phyloP scores from a whole-genome alignment of 2,888 invertebrate species.

The Ochropleura leucogaster region DNA sequence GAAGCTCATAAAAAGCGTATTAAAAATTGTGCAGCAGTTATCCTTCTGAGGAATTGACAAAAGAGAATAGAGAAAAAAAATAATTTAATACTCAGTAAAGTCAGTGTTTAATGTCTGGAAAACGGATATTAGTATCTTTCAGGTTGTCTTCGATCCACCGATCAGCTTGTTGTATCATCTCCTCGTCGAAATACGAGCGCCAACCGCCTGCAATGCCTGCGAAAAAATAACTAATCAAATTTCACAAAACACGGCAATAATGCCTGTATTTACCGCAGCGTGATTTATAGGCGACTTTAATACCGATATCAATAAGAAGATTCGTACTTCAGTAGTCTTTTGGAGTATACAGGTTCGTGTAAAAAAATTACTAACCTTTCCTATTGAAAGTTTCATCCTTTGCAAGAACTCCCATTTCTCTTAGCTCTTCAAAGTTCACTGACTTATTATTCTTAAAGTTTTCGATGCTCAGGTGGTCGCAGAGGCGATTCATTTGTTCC shows the following conservation, averaged over 20 bases:
- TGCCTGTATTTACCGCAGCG: too few relatives aligned
- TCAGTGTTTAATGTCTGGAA: slow-evolving; percentile 77
- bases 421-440: slow-evolving; percentile 58
- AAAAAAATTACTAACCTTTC: slow-evolving; percentile 54
- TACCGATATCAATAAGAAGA: too few relatives aligned
- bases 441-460: slow-evolving; percentile 94
- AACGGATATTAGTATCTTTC: slow-evolving; percentile 82
- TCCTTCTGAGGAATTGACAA: too few relatives aligned
- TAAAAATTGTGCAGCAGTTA: too few relatives aligned
- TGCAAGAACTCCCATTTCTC: slow-evolving; percentile 19
- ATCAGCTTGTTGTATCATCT: slow-evolving; percentile 91
- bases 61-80: too few relatives aligned
- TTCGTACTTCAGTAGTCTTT: background rate
- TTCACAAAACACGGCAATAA: too few relatives aligned
- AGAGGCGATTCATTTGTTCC: slow-evolving; percentile 89
- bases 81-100: too few relatives aligned
- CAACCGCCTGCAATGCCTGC: slow-evolving; percentile 80
- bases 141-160: slow-evolving; percentile 92
- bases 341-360: background rate
- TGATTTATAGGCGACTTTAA: background rate
- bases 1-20: too few relatives aligned
- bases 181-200: slow-evolving; percentile 92
- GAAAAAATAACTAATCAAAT: background rate
- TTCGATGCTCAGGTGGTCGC: slow-evolving; percentile 93
- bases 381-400: slow-evolving; percentile 59